These are phyloP conservation scores for Phalacrocorax brasilianus DNA, from an alignment of 2,113 vertebrate species.

Conservation along the genomic window DNA sequence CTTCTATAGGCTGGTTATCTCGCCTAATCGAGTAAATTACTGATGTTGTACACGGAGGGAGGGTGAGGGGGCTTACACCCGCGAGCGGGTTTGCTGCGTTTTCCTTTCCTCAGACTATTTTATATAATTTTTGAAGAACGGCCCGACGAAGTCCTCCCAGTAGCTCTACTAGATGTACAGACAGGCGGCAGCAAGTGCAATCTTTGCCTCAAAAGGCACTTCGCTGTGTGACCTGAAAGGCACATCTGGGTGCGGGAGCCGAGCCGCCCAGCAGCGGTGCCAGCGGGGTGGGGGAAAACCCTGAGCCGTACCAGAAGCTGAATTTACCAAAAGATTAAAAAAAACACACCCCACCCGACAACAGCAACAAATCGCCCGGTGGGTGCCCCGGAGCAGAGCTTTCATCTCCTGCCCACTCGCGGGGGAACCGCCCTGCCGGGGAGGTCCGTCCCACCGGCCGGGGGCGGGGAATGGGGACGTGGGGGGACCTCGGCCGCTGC, in stretches of 20 bases:
- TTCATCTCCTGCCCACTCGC: neutral
- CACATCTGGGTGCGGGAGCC: neutral
- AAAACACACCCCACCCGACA: neutral
- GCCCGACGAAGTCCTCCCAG: neutral
- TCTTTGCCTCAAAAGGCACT: neutral
- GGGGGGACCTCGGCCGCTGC: neutral
- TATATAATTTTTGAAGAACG: neutral
- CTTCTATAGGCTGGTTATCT: neutral
- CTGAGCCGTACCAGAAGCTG: neutral
- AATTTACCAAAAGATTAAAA: neutral
- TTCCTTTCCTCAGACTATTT: neutral
- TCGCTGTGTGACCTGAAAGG: neutral
- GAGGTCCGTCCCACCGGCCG: neutral
- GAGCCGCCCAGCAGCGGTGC: neutral
- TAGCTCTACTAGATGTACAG: too few relatives aligned
- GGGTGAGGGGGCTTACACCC: neutral
- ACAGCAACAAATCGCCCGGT: too few relatives aligned
- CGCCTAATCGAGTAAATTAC: neutral
- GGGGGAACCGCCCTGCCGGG: neutral
- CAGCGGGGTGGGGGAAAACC: neutral
- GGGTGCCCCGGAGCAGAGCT: neutral
- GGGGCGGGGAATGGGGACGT: too few relatives aligned
- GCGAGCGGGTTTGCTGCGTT: accelerated
- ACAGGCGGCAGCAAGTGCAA: neutral
- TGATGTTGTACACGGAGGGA: accelerated